A percentile compares a stretch with the other conserved stretches of the same genome.
Conservation (phyloP, 2,797 vertebrate genomes). For the Coendou prehensilis region DNA sequence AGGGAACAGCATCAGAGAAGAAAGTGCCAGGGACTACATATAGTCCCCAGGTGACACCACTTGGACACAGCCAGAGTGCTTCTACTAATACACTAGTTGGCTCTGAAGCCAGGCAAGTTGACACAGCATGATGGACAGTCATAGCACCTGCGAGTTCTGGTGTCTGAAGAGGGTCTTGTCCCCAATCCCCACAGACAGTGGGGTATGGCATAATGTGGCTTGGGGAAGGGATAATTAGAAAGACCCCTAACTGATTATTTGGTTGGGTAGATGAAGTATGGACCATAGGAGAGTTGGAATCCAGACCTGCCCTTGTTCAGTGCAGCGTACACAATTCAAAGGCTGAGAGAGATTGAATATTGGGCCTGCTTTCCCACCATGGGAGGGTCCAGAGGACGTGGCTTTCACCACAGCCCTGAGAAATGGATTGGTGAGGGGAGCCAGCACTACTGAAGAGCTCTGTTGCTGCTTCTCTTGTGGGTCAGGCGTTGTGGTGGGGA, state of each 20-base stretch:
- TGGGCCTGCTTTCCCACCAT: too few relatives aligned
- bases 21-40: not conserved
- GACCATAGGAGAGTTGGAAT: too few relatives aligned
- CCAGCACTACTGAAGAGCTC: fast-evolving
- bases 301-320: not conserved
- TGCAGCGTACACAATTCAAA: fast-evolving
- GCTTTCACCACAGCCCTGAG: fast-evolving
- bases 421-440: not conserved
- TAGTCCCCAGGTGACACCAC: not conserved
- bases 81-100: not conserved
- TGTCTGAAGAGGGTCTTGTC: not conserved
- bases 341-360: too few relatives aligned
- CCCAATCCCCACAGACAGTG: too few relatives aligned
- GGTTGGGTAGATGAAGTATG: not conserved
- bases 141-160: not conserved
- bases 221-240: fast-evolving
- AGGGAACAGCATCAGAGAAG: not conserved
- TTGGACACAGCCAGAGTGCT: not conserved
- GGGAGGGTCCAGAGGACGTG: not conserved
- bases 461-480: fast-evolving
- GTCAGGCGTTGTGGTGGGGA: too few relatives aligned
- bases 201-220: not conserved
- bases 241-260: too few relatives aligned
- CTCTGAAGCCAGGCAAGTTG: not conserved
- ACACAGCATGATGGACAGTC: not conserved